Base-by-base conservation (phyloP, 1,140 invertebrate species). In the Sinella curviseta region DNA sequence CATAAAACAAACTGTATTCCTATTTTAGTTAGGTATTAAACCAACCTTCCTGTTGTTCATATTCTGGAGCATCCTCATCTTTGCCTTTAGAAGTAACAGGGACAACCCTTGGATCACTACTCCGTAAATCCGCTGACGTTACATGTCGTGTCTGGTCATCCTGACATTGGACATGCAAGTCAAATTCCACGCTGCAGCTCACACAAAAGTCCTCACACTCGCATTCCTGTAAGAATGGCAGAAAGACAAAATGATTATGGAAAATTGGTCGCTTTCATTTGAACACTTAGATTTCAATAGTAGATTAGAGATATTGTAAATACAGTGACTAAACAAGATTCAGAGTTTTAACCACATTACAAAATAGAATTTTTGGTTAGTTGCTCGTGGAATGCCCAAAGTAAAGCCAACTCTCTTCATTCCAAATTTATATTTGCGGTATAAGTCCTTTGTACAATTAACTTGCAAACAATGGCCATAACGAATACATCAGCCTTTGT, bases 121-220 rank as follows among this genome's bases (percentile, higher is more conserved):
- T 94, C 85, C 95, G 95, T 14, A 99, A 89, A 89, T 99, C 97
- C 31, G 95, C 96, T 35, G 97, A 97, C n/a, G 97, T 99, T 0
- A 99, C 97, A 87, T 97, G 93, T 60, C 94, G 89, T 0, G 97
- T 99, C 86, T 95, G 91, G 79, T 99, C 96, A 85, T 97, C 96
- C 8, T 90, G 90, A 87, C 97, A 99, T 87, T 96, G 97, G 0
- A 99, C 97, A 88, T 99, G 95, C 60, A 99, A 87, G 0, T 94
- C 97, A 85, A 99, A 99, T 87, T 99, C 97, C 0, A 99, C 97
- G 82, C 97, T 97, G 88, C 98, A 99, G 78, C 98, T 94, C 28
- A 92, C 91, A 88, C 98, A 99, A 86, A 99, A 99, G 88, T 99
- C 97, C 60, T 93, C 91, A 86, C 98, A 99, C 54, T 93, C 93